A percentile compares a stretch with the other conserved stretches of the same genome.
phyloP scores from a whole-genome alignment of 1,140 invertebrate species.

The Aphaenogaster ashmeadi region DNA sequence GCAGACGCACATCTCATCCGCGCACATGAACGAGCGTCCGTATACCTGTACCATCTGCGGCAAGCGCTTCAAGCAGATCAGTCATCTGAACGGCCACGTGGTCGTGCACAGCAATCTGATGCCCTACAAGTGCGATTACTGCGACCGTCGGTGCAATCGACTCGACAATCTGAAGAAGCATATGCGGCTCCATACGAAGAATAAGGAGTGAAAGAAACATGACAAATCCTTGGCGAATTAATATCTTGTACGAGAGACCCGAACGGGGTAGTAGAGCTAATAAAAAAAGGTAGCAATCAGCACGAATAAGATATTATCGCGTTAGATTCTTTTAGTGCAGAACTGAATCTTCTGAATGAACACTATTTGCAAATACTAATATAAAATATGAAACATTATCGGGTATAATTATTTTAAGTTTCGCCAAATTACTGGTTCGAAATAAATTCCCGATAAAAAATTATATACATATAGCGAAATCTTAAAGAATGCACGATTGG shows the following conservation, averaged over 20 bases:
- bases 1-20: conserved; percentile 81
- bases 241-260: not conserved
- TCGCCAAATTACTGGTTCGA: not conserved
- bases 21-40: conserved; percentile 87
- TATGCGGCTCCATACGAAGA: conserved; percentile 80
- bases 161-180: conserved; percentile 83
- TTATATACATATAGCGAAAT: not conserved
- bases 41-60: conserved; percentile 86
- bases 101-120: conserved; percentile 82
- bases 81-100: conserved; percentile 82
- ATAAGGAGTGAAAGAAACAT: conserved; percentile 68
- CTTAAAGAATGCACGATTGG: not conserved
- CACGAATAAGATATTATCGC: not conserved
- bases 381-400: not conserved
- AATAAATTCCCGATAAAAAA: not conserved
- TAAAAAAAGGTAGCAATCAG: not conserved
- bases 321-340: not conserved
- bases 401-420: not conserved
- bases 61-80: conserved; percentile 85
- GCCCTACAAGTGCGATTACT: conserved; percentile 82
- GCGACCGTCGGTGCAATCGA: conserved; percentile 80
- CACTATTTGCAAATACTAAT: not conserved
- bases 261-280: not conserved
- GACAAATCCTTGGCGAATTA: not conserved
- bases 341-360: not conserved